phyloP scores from a whole-genome alignment of 1,140 invertebrate species.

The Lerema accius region DNA sequence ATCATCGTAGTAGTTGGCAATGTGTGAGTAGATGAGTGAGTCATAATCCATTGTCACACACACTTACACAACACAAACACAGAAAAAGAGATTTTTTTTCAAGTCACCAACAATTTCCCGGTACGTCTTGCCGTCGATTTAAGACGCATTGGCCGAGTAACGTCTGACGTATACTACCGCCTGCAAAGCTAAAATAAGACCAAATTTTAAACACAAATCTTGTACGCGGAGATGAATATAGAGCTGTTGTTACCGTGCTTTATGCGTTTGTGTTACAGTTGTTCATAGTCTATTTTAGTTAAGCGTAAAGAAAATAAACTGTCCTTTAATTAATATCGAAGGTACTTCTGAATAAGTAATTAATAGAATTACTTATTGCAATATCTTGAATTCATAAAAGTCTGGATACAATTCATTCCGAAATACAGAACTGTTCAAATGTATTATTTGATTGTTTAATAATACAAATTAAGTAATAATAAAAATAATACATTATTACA shows the following conservation, averaged over 20 bases:
- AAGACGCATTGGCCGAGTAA: slow-evolving; percentile 78
- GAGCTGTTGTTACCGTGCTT: slow-evolving; percentile 55
- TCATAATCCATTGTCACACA: slow-evolving; percentile 76
- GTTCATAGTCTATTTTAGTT: too few relatives aligned
- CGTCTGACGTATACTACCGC: slow-evolving; percentile 74
- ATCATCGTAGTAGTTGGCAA: slow-evolving; percentile 78
- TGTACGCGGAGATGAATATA: slow-evolving; percentile 54
- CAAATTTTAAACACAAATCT: slow-evolving; percentile 82
- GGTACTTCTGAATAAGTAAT: too few relatives aligned
- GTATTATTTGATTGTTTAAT: too few relatives aligned
- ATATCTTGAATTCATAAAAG: too few relatives aligned
- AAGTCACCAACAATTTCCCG: slow-evolving; percentile 42
- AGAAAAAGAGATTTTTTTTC: slow-evolving; percentile 24
- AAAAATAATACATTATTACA: too few relatives aligned
- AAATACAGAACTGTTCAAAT: too few relatives aligned
- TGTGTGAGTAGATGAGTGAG: slow-evolving; percentile 73
- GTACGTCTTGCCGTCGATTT: slow-evolving; percentile 63
- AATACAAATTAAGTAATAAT: too few relatives aligned
- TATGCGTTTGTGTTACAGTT: slow-evolving; percentile 26
- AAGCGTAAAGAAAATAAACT: too few relatives aligned
- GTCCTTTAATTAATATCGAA: too few relatives aligned
- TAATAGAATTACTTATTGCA: slow-evolving; percentile 17
- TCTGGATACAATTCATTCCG: too few relatives aligned
- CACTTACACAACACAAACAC: slow-evolving; percentile 44
- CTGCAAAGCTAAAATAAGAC: slow-evolving; percentile 83